Evolutionary conservation across 2,797 vertebrate species (phyloP).

Genomic region (Ctenopoma multispine): DNA sequence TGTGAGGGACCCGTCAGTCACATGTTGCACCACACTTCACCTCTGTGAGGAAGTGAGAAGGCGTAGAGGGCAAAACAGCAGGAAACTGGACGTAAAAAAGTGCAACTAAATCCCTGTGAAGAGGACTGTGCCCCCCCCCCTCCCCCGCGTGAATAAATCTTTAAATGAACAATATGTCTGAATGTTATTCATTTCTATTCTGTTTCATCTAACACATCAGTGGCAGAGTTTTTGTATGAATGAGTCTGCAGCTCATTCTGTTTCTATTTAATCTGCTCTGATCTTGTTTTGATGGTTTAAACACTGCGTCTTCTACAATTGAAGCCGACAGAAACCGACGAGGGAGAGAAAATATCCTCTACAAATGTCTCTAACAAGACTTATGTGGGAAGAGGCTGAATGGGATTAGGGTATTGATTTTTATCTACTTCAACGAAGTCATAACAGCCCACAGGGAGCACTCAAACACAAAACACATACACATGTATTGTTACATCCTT

Average conservation of each 20-base stretch:
- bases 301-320: slow-evolving; percentile 21
- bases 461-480: slow-evolving; percentile 35
- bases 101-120: not conserved
- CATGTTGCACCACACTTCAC: too few relatives aligned
- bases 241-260: slow-evolving; percentile 11
- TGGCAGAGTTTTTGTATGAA: slow-evolving; percentile 10
- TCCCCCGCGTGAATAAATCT: slow-evolving; percentile 19
- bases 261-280: slow-evolving; percentile 47
- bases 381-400: slow-evolving; percentile 61
- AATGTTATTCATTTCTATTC: slow-evolving; percentile 35
- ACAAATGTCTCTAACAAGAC: slow-evolving; percentile 65
- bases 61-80: not conserved
- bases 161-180: slow-evolving; percentile 6
- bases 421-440: slow-evolving; percentile 60
- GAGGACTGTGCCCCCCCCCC: not conserved
- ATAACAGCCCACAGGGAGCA: slow-evolving; percentile 54
- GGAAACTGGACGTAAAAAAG: not conserved
- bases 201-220: slow-evolving; percentile 11
- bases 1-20: too few relatives aligned
- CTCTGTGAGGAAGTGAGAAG: too few relatives aligned
- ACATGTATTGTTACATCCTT: slow-evolving; percentile 33
- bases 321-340: slow-evolving; percentile 45
- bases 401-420: slow-evolving; percentile 70
- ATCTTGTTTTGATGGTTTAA: slow-evolving; percentile 55
- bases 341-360: slow-evolving; percentile 53